Conservation (phyloP, 2,113 vertebrate species). For the Platanista minor region DNA sequence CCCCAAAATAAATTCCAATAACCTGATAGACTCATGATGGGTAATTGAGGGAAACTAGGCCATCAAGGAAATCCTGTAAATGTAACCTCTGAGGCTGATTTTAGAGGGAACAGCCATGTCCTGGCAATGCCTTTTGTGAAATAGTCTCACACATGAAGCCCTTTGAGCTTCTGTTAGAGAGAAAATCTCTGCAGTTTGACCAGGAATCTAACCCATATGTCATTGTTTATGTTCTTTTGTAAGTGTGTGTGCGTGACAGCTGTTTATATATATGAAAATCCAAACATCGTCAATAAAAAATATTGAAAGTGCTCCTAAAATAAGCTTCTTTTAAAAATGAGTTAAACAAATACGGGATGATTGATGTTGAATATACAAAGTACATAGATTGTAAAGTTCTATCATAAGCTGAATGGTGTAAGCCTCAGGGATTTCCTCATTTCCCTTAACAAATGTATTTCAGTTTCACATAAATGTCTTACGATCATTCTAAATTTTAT, state of each 20-base stretch:
- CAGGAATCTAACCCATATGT: conserved; percentile 47
- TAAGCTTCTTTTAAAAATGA: conserved; percentile 64
- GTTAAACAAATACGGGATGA: conserved; percentile 65
- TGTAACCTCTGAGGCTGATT: not conserved
- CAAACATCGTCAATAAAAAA: conserved; percentile 66
- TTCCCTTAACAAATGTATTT: conserved; percentile 59
- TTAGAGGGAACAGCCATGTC: not conserved
- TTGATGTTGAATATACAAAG: conserved; percentile 56
- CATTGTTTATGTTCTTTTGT: conserved; percentile 49
- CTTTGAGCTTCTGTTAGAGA: not conserved
- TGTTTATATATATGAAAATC: conserved; percentile 59
- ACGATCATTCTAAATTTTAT: conserved; percentile 29
- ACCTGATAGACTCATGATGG: not conserved
- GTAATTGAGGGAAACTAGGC: not conserved
- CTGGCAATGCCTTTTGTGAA: not conserved
- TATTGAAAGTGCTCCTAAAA: conserved; percentile 63
- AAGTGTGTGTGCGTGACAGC: not conserved
- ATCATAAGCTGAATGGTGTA: conserved; percentile 25
- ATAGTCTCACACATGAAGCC: not conserved
- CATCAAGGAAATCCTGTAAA: not conserved
- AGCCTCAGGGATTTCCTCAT: conserved; percentile 57
- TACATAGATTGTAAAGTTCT: conserved; percentile 58
- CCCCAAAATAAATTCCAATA: not conserved
- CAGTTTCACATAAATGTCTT: conserved; percentile 41
- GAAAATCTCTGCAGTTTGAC: conserved; percentile 38